phyloP scores from a whole-genome alignment of 2,888 invertebrate species.

The Hemicrepidius hirtus region DNA sequence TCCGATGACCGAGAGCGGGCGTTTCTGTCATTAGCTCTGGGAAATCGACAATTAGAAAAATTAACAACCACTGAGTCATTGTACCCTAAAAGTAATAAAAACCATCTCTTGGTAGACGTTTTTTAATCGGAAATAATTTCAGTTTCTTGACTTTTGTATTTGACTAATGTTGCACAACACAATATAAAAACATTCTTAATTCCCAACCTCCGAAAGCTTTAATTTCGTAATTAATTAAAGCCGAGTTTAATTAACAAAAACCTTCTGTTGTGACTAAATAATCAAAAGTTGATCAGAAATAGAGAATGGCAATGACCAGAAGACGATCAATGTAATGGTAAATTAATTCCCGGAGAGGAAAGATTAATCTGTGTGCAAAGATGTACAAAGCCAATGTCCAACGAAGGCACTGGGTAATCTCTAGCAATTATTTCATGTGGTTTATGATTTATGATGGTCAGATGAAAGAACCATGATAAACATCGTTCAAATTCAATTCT shows the following conservation, averaged over 20 bases:
- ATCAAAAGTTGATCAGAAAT: conserved; percentile 19
- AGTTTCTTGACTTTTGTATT: conserved; percentile 32
- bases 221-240: conserved; percentile 41
- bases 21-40: conserved; percentile 65
- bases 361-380: conserved; percentile 42
- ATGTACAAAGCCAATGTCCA: conserved; percentile 41
- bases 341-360: conserved; percentile 43
- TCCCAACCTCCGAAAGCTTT: background rate
- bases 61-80: conserved; percentile 60
- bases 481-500: conserved; percentile 57
- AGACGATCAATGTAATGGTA: conserved; percentile 35
- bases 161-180: conserved; percentile 21
- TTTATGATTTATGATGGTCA: conserved; percentile 56
- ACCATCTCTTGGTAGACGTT: conserved; percentile 20
- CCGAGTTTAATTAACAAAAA: conserved; percentile 30
- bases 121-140: conserved; percentile 36
- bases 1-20: conserved; percentile 65
- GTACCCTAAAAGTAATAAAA: conserved; percentile 42
- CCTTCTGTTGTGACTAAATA: conserved; percentile 18
- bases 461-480: conserved; percentile 53
- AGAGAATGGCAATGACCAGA: conserved; percentile 18
- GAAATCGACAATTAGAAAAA: conserved; percentile 68
- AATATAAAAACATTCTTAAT: conserved; percentile 16
- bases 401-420: conserved; percentile 54
- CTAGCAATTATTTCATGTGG: conserved; percentile 55